These are phyloP conservation scores for Nemoura dubitans DNA, from an alignment of 2,888 invertebrate species.

Conservation along the genomic window DNA sequence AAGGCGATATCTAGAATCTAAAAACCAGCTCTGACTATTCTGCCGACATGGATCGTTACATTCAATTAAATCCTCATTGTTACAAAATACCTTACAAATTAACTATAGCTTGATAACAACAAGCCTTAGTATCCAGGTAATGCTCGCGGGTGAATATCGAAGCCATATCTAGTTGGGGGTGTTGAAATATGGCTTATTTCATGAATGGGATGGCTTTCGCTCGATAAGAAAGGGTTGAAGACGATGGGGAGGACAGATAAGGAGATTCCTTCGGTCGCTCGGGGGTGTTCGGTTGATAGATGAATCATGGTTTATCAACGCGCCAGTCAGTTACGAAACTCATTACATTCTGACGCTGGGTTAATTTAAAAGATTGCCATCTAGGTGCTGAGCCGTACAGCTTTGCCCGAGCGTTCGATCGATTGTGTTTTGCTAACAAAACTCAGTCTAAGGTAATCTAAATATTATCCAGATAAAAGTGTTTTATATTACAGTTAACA, in stretches of 20 bases:
- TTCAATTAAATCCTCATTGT: not conserved
- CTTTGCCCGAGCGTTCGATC: not conserved
- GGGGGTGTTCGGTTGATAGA: constrained; percentile 16
- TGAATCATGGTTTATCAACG: constrained; percentile 19
- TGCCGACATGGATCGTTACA: not conserved
- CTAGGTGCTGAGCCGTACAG: not conserved
- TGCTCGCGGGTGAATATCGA: too few species aligned
- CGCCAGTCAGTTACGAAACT: not conserved
- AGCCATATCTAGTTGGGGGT: not conserved
- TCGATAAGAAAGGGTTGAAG: not conserved
- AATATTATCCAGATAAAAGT: not conserved
- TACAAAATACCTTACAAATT: not conserved
- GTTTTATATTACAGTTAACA: not conserved
- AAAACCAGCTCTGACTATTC: not conserved
- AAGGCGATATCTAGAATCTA: not conserved
- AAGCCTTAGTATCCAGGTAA: too few species aligned
- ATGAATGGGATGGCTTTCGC: not conserved
- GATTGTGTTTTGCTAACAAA: constrained; percentile 12
- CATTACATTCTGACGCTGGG: constrained; percentile 18
- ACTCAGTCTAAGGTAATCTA: not conserved
- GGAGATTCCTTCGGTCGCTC: not conserved
- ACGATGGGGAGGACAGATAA: not conserved
- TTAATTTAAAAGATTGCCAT: constrained; percentile 21
- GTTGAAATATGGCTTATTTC: not conserved
- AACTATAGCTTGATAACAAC: not conserved